Evolutionary conservation across 2,113 vertebrate genomes (phyloP).

Genomic region (Okapia johnstoni): DNA sequence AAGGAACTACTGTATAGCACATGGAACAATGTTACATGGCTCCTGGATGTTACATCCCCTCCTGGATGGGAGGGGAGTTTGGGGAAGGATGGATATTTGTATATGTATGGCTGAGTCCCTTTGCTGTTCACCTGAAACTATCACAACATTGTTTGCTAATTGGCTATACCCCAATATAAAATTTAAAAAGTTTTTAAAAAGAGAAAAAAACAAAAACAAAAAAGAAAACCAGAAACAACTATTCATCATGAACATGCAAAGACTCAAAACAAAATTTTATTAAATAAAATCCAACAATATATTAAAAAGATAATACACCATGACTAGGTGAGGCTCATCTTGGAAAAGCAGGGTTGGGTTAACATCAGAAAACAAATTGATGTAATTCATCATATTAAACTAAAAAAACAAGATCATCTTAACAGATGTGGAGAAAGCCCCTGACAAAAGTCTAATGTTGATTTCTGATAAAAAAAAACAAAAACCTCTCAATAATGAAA

Average conservation of each 20-base stretch:
- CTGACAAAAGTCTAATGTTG: background rate
- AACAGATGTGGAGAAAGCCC: background rate
- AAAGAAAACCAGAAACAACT: background rate
- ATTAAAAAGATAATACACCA: background rate
- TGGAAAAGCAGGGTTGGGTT: background rate
- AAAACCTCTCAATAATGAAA: background rate
- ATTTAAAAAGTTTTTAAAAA: background rate
- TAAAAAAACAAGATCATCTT: background rate
- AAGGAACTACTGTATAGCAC: background rate
- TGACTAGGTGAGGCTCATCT: background rate
- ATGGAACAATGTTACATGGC: background rate
- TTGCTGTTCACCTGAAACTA: background rate
- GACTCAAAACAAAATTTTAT: constrained; percentile 5
- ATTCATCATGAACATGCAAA: background rate
- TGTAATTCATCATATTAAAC: background rate
- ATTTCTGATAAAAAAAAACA: background rate
- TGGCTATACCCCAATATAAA: background rate
- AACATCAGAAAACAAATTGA: background rate
- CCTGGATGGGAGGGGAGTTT: background rate
- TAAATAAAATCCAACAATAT: background rate
- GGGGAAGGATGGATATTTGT: background rate
- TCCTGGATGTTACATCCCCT: background rate
- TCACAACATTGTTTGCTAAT: background rate
- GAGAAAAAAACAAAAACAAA: background rate
- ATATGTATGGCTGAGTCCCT: background rate